phyloP scores from a whole-genome alignment of 2,888 invertebrate species.

The Philaethria dido region DNA sequence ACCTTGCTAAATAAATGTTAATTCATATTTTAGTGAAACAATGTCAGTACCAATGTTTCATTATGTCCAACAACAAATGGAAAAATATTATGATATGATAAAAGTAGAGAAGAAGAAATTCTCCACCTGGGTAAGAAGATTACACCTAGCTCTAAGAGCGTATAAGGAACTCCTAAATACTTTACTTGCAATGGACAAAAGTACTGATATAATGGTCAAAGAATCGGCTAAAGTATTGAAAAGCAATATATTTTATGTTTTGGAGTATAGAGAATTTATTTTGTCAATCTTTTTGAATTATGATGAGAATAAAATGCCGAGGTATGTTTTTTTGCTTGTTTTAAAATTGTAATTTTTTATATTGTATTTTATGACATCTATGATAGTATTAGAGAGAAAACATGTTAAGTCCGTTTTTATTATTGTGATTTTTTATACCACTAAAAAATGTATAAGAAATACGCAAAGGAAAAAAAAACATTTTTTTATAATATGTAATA shows the following conservation, averaged over 20 bases:
- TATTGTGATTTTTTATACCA: no score
- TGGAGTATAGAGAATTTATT: constrained; percentile 96
- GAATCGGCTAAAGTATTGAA: constrained; percentile 94
- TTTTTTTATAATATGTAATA: no score
- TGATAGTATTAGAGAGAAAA: no score
- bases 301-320: constrained; percentile 93
- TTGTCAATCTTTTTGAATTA: constrained; percentile 91
- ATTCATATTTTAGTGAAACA: constrained; percentile 92
- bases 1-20: no score
- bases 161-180: constrained; percentile 93
- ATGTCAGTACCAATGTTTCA: constrained; percentile 96
- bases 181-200: constrained; percentile 91
- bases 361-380: no score
- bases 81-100: constrained; percentile 93
- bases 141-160: constrained; percentile 92
- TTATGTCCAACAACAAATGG: constrained; percentile 96
- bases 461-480: no score
- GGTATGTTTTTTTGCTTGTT: constrained; percentile 77
- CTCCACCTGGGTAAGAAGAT: constrained; percentile 91
- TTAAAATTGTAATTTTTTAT: no score
- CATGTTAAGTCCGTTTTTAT: no score
- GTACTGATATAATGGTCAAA: constrained; percentile 86
- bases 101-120: constrained; percentile 93
- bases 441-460: no score
- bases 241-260: constrained; percentile 95